These are phyloP conservation scores for Eucidaris tribuloides DNA, from an alignment of 35 echinoderm and acorn worm species.

Conservation along the genomic window DNA sequence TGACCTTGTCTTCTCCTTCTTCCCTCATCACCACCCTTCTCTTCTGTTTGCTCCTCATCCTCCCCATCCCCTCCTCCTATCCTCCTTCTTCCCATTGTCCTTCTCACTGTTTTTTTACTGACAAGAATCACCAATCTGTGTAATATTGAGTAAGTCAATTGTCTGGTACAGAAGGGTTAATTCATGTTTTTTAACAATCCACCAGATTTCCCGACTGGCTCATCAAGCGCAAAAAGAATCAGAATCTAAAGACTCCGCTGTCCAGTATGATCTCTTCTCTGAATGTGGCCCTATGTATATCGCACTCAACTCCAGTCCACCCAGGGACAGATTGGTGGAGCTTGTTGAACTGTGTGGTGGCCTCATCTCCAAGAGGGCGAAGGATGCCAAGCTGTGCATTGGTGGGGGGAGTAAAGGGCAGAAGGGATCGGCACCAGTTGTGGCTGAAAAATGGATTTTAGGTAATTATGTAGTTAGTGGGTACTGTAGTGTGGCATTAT, in stretches of 20 bases:
- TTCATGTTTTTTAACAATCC: not conserved
- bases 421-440: constrained; percentile 21
- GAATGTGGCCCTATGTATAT: constrained; percentile 31
- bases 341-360: constrained; percentile 60
- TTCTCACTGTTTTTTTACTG: not conserved
- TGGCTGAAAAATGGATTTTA: constrained; percentile 66
- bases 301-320: constrained; percentile 21
- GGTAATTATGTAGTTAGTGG: too few relatives aligned
- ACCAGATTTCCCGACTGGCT: not conserved
- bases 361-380: not conserved
- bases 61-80: too few relatives aligned
- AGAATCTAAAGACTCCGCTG: constrained; percentile 8
- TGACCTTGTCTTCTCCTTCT: too few relatives aligned
- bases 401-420: constrained; percentile 4
- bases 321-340: constrained; percentile 42
- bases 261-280: constrained; percentile 56
- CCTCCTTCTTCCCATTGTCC: too few relatives aligned
- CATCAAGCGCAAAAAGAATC: not conserved
- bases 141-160: not conserved
- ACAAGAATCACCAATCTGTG: not conserved
- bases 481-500: too few relatives aligned
- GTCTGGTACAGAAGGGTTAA: not conserved
- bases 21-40: too few relatives aligned
- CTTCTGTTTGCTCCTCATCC: too few relatives aligned
- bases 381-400: constrained; percentile 47